phyloP scores from a whole-genome alignment of 2,888 invertebrate genomes.

The Monochamus alternatus region DNA sequence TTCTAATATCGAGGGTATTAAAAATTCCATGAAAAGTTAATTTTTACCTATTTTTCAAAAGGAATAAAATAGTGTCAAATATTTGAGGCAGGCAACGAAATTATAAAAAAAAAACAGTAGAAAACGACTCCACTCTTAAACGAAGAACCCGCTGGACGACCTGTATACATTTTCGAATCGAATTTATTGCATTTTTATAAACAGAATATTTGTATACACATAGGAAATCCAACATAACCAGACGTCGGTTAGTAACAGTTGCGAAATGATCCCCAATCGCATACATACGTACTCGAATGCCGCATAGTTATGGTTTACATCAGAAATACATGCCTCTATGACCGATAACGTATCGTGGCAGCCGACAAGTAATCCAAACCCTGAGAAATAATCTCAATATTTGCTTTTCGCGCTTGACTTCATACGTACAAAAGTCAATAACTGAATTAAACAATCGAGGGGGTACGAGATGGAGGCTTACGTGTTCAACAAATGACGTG shows the following conservation, averaged over 20 bases:
- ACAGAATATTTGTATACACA: too few relatives aligned
- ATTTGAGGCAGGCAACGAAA: too few relatives aligned
- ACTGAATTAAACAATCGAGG: slow-evolving; percentile 1
- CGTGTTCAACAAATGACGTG: too few relatives aligned
- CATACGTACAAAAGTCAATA: slow-evolving; percentile 3
- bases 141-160: too few relatives aligned
- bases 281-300: not conserved
- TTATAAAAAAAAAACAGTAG: too few relatives aligned
- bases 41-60: too few relatives aligned
- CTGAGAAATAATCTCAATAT: slow-evolving; percentile 31
- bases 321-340: slow-evolving; percentile 44
- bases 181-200: too few relatives aligned
- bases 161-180: too few relatives aligned
- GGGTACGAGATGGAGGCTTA: not conserved
- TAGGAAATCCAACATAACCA: not conserved
- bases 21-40: too few relatives aligned
- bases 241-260: slow-evolving; percentile 29
- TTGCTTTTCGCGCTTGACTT: slow-evolving; percentile 23
- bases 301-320: slow-evolving; percentile 24
- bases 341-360: slow-evolving; percentile 46
- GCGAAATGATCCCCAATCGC: slow-evolving; percentile 21
- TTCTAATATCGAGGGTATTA: too few relatives aligned
- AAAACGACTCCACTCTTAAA: too few relatives aligned
- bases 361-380: slow-evolving; percentile 33
- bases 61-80: too few relatives aligned